Base-by-base conservation (phyloP, 2,888 invertebrate genomes). In the Tigriopus californicus region DNA sequence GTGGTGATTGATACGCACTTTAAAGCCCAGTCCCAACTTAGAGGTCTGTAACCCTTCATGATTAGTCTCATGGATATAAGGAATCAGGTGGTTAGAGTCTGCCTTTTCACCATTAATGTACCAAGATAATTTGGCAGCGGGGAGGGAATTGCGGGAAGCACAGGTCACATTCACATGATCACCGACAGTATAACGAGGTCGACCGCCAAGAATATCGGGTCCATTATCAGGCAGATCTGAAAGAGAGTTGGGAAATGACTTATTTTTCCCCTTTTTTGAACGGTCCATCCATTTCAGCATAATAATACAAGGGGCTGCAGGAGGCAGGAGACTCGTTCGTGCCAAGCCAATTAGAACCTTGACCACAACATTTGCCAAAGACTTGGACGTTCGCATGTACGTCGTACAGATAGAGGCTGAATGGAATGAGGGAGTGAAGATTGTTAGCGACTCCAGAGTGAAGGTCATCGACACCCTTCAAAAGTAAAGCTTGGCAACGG, bases 41-140 rank as follows among this genome's bases (percentile, higher is more conserved):
- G 54, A 54, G 41, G 33, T 54, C 41, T 18, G 54, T 1, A 54
- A 41, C 15, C 54, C 15, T 33, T 25, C 41, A 15, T 41, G 54
- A 4, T 54, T 24, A 33, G 11, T 41, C 54, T 54, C 54, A n/a
- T 54, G 40, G n/a, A 15, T 33, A 15, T 54, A 54, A 12, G 18
- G 18, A 13, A 11, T 54, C 13, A 54, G 54, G 40, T 54, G 41
- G 24, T 41, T 18, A n/a, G 24, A 18, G 41, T 54, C 54, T 13
- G 54, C 54, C 41, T 54, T 54, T 54, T 54, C 54, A 22, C 54
- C 54, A 40, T 54, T 54, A 22, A 54, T 54, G 40, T 54, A 54
- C 54, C 54, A 54, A 18, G 54, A 24, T 18, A 54, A 41, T 40
- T 54, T 24, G 13, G 54, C 54, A 41, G 54, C 54, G 33, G 54